A percentile compares a stretch with the other conserved stretches of the same genome.
These are phyloP conservation scores for Onthophagus taurus DNA, from an alignment of 1,140 invertebrate genomes.

Conservation along the genomic window DNA sequence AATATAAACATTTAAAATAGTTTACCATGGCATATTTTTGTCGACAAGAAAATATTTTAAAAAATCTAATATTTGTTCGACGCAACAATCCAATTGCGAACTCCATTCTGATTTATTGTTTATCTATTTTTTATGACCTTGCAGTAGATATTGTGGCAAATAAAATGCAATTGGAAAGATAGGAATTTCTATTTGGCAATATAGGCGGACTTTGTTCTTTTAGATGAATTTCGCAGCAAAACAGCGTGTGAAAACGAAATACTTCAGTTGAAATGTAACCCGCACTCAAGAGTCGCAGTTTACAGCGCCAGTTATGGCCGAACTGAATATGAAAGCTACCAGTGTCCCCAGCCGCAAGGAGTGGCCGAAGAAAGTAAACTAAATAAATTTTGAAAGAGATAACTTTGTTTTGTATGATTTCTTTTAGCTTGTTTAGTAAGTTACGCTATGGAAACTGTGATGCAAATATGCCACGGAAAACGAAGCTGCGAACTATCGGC, in stretches of 20 bases:
- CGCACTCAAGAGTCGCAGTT: slow-evolving; percentile 75
- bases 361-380: slow-evolving; percentile 80
- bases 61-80: no score
- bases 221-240: slow-evolving; percentile 85
- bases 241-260: slow-evolving; percentile 84
- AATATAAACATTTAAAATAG: no score
- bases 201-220: slow-evolving; percentile 35
- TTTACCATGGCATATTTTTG: no score
- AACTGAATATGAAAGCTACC: slow-evolving; percentile 77
- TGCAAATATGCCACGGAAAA: slow-evolving; percentile 82
- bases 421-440: slow-evolving; percentile 73
- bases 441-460: slow-evolving; percentile 80
- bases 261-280: slow-evolving; percentile 71
- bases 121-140: no score
- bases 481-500: slow-evolving; percentile 71
- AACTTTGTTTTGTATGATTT: not conserved
- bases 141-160: no score
- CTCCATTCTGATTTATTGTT: no score
- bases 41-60: no score
- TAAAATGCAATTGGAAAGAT: no score
- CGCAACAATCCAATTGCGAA: no score
- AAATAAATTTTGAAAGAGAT: slow-evolving; percentile 55
- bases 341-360: slow-evolving; percentile 77
- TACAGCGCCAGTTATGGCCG: slow-evolving; percentile 85
- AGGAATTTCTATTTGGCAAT: no score